A percentile compares a stretch with the other conserved stretches of the same genome.
Conservation (phyloP, 1,140 invertebrate species). For the Papilio glaucus region DNA sequence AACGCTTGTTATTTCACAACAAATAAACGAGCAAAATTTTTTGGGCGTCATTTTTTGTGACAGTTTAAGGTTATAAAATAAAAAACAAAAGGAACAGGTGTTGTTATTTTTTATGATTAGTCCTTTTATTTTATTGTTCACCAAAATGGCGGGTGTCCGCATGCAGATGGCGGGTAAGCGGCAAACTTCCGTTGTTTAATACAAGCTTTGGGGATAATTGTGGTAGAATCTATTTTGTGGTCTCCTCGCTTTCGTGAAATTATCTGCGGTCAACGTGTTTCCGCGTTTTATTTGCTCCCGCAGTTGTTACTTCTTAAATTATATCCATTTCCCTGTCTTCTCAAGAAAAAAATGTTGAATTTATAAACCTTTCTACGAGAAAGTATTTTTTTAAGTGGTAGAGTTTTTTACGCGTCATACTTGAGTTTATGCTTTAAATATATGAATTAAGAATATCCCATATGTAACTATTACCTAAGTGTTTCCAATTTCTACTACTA, state of each 20-base stretch:
- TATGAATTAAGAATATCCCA: no score
- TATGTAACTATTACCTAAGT: no score
- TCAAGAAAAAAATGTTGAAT: not conserved
- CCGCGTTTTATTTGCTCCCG: not conserved
- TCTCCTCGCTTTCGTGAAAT: constrained; percentile 14
- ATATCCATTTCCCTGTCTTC: not conserved
- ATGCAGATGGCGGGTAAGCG: constrained; percentile 38
- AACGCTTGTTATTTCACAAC: not conserved
- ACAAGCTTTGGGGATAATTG: constrained; percentile 19
- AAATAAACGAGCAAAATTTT: not conserved
- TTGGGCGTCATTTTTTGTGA: constrained; percentile 1
- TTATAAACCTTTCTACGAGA: no score
- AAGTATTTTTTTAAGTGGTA: no score
- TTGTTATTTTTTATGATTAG: constrained; percentile 60
- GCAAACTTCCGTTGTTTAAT: constrained; percentile 39
- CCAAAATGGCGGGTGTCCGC: constrained; percentile 44
- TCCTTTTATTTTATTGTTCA: constrained; percentile 59
- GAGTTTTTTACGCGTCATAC: no score
- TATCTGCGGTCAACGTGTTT: constrained; percentile 5
- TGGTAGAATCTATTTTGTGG: constrained; percentile 23
- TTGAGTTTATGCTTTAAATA: no score
- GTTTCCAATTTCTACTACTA: no score
- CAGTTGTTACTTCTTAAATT: not conserved
- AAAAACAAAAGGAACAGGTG: constrained; percentile 40
- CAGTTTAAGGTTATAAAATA: constrained; percentile 6